Base-by-base conservation (phyloP, 2,113 vertebrate species). In the Xyliphius kryptos region DNA sequence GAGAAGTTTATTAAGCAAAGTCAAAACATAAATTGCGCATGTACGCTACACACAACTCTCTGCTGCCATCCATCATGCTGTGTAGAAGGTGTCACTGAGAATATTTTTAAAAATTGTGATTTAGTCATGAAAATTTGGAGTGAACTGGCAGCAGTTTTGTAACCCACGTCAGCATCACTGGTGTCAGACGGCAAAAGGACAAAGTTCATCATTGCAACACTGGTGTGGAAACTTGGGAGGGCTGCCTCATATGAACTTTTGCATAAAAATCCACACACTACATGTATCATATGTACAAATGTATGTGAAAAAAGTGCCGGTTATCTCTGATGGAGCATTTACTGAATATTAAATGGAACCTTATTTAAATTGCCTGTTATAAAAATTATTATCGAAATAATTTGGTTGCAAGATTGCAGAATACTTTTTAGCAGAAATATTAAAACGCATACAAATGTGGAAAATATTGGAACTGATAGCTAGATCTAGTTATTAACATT, bases 201-300 rank as follows among this genome's bases (percentile, higher is more conserved):
- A 79, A 84, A 80, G 82, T 73, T 82, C 74, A 72, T 10, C 41
- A 60, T 83, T 82, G 58, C 79, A 79, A 85, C 75, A 79, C 50
- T 56, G 32, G 56, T 77, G 71, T 72, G 68, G 74, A 46, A 79
- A 77, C n/a, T 59, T 49, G 22, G n/a, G 56, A 61, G 65, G 49
- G 22, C 15, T 38, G 52, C 54, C 36, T 16, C 10, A 16, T 62
- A 12, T 66, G 55, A 62, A 61, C 69, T 65, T 76, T 66, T 74
- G 52, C 66, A 61, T 73, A 63, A 76, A 77, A 51, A 54, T 13
- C 22, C 5, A 36, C 63, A 15, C 21, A 12, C 3, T 26, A 13
- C 40, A n/a, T 1, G 6, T 46, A 5, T n/a, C 6, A 46, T 46
- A 46, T n/a, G 12, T 5, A n/a, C 43, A 46, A 1, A 1, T 1